Base-by-base conservation (phyloP, 2,888 invertebrate genomes). In the Heteropelma amictum region DNA sequence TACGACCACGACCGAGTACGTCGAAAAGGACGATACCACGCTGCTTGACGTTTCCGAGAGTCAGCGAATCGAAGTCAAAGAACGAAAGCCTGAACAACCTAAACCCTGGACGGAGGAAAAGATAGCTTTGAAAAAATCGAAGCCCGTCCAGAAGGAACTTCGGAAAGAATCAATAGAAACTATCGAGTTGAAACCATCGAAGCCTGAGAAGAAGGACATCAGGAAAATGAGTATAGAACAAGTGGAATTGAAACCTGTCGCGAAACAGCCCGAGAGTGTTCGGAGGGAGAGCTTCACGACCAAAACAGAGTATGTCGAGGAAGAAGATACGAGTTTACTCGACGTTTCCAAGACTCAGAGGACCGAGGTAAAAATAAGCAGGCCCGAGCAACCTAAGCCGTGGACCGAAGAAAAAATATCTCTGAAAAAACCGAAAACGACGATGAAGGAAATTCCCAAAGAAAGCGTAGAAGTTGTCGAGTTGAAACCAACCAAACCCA, bases 51-150 rank as follows among this genome's bases (percentile, higher is more conserved):
- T 65, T 12, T 80, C 65, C 60, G 72, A 74, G 10, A 19, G 56
- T 0, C 79, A 67, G 23, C 78, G 71, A 35, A 79, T 82, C 1
- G 76, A 76, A 8, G 64, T 72, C 3, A 49, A 56, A n/a, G 42
- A 30, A 0, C 71, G 26, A 14, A 65, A 61, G 33, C 10, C 58
- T 0, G 81, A 83, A 8, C 77, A 80, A 42, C 73, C 79, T 1
- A 86, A 91, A 82, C 91, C 92, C 7, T 93, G 93, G 93, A 95
- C 92, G 2, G 91, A 94, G 82, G 93, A 95, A 88, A 91, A 92
- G 78, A 90, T 93, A 12, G 89, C 86, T 38, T 84, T 93, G 23
- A 93, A 92, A 79, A 90, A 89, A 81, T 86, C 90, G 73, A 84
- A 84, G 80, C 80, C 85, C 12, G 87, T 89, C 53, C 86, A 79